These are phyloP conservation scores for Hyla sarda DNA, from an alignment of 2,113 vertebrate species.

Conservation along the genomic window DNA sequence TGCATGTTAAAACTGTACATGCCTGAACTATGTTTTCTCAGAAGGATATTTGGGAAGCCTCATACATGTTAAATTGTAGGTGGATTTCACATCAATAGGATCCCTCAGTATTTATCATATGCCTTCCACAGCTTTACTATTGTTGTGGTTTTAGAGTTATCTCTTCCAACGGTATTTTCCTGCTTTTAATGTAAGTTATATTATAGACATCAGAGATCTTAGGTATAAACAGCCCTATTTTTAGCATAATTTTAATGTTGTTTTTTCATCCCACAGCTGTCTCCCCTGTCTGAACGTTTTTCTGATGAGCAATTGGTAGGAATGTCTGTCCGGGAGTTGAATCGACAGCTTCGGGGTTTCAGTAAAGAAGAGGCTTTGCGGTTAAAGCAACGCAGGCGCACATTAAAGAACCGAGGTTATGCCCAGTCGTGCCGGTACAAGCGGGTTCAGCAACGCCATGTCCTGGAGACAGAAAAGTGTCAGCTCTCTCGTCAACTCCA, in stretches of 20 bases:
- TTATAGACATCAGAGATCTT: background rate
- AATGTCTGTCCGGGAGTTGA: slow-evolving; percentile 88
- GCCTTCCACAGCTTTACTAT: background rate
- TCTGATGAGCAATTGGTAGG: slow-evolving; percentile 86
- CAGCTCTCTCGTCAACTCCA: slow-evolving; percentile 84
- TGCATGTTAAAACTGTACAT: background rate
- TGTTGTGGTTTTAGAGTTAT: background rate
- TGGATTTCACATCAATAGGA: background rate
- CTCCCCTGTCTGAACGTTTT: slow-evolving; percentile 77
- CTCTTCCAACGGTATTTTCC: background rate
- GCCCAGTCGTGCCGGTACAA: slow-evolving; percentile 93
- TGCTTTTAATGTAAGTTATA: background rate
- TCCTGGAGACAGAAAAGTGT: slow-evolving; percentile 88
- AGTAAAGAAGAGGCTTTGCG: slow-evolving; percentile 88
- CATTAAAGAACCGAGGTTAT: slow-evolving; percentile 90
- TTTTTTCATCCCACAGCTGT: slow-evolving; percentile 56
- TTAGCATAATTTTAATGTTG: background rate
- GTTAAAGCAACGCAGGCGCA: slow-evolving; percentile 89
- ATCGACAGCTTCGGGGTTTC: slow-evolving; percentile 86
- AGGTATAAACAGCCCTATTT: background rate
- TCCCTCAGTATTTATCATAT: background rate
- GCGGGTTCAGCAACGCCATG: slow-evolving; percentile 86
- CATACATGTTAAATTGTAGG: background rate
- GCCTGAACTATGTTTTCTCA: background rate
- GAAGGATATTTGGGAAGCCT: background rate